A percentile compares a stretch with the other conserved stretches of the same genome.
These are phyloP conservation scores for Perccottus glenii DNA, from an alignment of 2,113 vertebrate species.

Conservation along the genomic window DNA sequence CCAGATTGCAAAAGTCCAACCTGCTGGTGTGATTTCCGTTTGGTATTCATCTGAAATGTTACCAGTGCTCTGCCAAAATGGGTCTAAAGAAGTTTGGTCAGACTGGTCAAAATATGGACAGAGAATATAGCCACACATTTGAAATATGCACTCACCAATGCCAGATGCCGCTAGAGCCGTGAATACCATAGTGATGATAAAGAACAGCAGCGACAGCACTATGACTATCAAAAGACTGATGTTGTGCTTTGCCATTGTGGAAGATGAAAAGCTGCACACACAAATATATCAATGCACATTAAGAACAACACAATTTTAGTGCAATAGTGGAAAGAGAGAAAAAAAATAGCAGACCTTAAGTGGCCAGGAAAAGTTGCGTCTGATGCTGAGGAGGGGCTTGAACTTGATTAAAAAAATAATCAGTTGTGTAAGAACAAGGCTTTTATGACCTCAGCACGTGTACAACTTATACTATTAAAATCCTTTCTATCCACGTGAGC, in stretches of 20 bases:
- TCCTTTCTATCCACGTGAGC: background rate
- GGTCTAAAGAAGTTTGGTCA: slow-evolving; percentile 45
- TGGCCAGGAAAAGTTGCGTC: background rate
- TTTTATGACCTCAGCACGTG: slow-evolving; percentile 49
- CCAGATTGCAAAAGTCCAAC: slow-evolving; percentile 79
- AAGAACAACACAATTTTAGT: background rate
- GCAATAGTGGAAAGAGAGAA: background rate
- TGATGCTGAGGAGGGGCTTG: slow-evolving; percentile 3
- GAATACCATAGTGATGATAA: slow-evolving; percentile 57
- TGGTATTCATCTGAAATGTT: slow-evolving; percentile 63
- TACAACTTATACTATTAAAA: background rate
- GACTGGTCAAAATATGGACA: background rate
- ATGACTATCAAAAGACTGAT: slow-evolving; percentile 43
- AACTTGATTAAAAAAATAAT: background rate
- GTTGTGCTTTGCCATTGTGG: slow-evolving; percentile 60
- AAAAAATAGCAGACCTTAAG: slow-evolving; percentile 1
- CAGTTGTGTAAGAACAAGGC: slow-evolving; percentile 37
- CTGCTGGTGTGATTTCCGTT: slow-evolving; percentile 72
- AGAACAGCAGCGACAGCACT: slow-evolving; percentile 54
- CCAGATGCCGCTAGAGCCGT: slow-evolving; percentile 61
- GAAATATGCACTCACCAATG: slow-evolving; percentile 46
- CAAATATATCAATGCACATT: no score
- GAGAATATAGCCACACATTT: background rate
- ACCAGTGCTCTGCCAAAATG: slow-evolving; percentile 51
- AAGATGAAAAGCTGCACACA: background rate